Percentiles rank a stretch among this genome's conserved stretches.
Evolutionary conservation across 2,888 invertebrate genomes (phyloP).

Genomic region (Agriopis aurantiaria): DNA sequence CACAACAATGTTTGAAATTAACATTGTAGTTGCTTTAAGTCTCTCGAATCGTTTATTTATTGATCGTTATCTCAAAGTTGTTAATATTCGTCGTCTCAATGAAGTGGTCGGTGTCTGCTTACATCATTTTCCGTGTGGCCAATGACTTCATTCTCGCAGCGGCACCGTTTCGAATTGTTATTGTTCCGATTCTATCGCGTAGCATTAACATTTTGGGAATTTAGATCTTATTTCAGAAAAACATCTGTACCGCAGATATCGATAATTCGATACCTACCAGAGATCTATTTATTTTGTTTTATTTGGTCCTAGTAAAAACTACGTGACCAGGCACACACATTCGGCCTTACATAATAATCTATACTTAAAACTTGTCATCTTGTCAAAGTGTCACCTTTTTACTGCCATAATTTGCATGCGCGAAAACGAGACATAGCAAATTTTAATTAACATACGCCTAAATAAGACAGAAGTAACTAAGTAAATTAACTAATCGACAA

Average conservation of each 20-base stretch:
- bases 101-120: constrained; percentile 46
- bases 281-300: no score
- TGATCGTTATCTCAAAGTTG: constrained; percentile 15
- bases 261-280: constrained; percentile 3
- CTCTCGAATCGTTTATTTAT: neutral
- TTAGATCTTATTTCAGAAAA: constrained; percentile 5
- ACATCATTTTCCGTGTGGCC: constrained; percentile 52
- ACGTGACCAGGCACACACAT: no score
- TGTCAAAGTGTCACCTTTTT: no score
- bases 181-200: constrained; percentile 45
- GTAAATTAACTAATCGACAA: neutral
- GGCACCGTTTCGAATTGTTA: constrained; percentile 44
- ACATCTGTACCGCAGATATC: neutral
- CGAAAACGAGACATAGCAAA: no score
- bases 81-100: constrained; percentile 17
- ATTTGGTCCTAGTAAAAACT: no score
- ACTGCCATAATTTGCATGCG: no score
- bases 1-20: neutral
- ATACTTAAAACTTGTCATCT: no score
- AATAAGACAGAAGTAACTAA: neutral
- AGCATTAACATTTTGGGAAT: constrained; percentile 6
- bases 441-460: no score
- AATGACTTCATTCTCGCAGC: constrained; percentile 55
- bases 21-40: neutral
- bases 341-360: no score